phyloP scores from a whole-genome alignment of 2,888 invertebrate genomes.

The Noctua comes region DNA sequence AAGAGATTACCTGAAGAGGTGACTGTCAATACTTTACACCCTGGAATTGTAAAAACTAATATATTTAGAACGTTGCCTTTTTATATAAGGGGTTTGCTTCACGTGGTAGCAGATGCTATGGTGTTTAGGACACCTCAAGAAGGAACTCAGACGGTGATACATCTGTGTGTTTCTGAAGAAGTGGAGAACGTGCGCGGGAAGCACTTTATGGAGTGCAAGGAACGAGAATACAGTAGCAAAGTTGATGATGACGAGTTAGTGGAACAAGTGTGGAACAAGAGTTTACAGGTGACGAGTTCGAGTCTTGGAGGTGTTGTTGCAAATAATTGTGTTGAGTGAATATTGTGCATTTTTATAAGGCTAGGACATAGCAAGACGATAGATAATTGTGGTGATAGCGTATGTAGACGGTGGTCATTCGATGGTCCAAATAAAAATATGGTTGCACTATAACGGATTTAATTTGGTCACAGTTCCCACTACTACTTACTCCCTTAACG shows the following conservation, averaged over 20 bases:
- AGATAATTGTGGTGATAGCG: not conserved
- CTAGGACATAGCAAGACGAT: not conserved
- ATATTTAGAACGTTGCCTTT: constrained; percentile 92
- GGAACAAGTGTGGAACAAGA: constrained; percentile 93
- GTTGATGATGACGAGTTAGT: constrained; percentile 92
- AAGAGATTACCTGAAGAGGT: constrained; percentile 88
- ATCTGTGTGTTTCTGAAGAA: constrained; percentile 93
- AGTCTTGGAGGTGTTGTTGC: not conserved
- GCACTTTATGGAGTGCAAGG: constrained; percentile 94
- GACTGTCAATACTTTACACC: constrained; percentile 95
- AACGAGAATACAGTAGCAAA: constrained; percentile 86
- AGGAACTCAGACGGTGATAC: constrained; percentile 94
- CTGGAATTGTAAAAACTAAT: constrained; percentile 94
- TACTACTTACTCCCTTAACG: no score
- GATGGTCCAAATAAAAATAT: no score
- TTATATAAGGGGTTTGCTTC: constrained; percentile 83
- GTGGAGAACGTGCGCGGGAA: constrained; percentile 92
- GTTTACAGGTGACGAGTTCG: constrained; percentile 68
- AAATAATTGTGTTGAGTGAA: not conserved
- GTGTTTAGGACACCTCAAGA: constrained; percentile 93
- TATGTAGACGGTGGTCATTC: no score
- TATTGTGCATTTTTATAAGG: not conserved
- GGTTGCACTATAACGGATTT: no score
- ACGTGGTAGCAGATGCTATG: constrained; percentile 87
- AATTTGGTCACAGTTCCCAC: no score